A percentile compares a stretch with the other conserved stretches of the same genome.
Evolutionary conservation across 2,797 vertebrate genomes (phyloP).

Genomic region (Sebastes cheni): DNA sequence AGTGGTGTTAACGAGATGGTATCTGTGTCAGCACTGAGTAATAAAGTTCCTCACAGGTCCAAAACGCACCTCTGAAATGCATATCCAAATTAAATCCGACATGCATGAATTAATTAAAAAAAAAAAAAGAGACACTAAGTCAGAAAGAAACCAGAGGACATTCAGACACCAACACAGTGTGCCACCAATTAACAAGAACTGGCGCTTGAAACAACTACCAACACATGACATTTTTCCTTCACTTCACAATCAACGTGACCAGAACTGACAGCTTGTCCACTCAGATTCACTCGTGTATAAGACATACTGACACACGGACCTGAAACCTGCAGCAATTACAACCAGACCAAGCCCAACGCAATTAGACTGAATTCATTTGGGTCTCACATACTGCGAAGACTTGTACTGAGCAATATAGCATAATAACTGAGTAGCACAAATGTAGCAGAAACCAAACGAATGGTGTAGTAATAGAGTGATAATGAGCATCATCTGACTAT

Average conservation of each 20-base stretch:
- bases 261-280: slow-evolving; percentile 14
- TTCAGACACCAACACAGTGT: background rate
- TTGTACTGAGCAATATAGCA: background rate
- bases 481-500: background rate
- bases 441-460: background rate
- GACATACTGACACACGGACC: background rate
- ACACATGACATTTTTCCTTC: background rate
- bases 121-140: background rate
- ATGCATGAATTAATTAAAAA: background rate
- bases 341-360: background rate
- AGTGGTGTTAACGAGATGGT: background rate
- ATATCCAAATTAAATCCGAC: background rate
- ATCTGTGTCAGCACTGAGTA: background rate
- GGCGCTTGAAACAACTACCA: background rate
- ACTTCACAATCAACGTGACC: background rate
- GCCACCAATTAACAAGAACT: background rate
- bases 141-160: background rate
- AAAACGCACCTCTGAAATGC: background rate
- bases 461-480: background rate
- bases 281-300: background rate
- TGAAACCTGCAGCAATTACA: background rate
- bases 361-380: background rate
- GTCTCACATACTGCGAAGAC: background rate
- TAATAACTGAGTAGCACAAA: background rate
- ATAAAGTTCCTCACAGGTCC: background rate